Base-by-base conservation (phyloP, 2,113 vertebrate genomes). In the Sakesphorus luctuosus region DNA sequence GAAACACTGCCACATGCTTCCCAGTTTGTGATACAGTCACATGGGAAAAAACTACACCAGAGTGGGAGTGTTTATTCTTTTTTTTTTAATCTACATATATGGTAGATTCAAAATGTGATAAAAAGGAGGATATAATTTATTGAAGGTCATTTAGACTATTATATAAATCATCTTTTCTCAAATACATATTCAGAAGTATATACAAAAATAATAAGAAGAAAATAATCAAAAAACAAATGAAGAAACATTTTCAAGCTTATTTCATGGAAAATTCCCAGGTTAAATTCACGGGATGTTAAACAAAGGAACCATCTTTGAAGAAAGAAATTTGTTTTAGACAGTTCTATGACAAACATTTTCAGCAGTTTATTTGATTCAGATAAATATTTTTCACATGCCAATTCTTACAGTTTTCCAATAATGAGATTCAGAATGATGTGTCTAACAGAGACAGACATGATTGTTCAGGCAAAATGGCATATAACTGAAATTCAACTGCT, bases 1-100 rank as follows among this genome's bases (percentile, higher is more conserved):
- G 69, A 94, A 95, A 65, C 47, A 31, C 20, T 61, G 35, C 61
- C 79, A 92, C 88, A 84, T 94, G 65, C 15, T 97, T 82, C 31
- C 66, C 47, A 52, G 35, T 68, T 69, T 94, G 88, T 90, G 50
- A 65, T 65, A 36, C 24, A 23, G 28, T 71, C 52, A 84, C 2
- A 0, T 61, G n/a, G 44, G 21, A 31, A 10, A 5, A 89, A 90
- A 71, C 28, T 78, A 38, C 29, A 47, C 25, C 13, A 67, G 11
- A 8, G 7, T 23, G 18, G 14, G 11, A 4, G 3, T 69, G 25
- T 0, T 26, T 52, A 14, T 77, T 49, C 72, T 6, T 28, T 7
- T 7, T 21, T 20, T 25, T 21, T 11, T 38, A 9, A 40, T 65
- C 8, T 3, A 13, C 25, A 4, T 15, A 44, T n/a, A 46, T 31